Conservation (phyloP, 2,797 vertebrate species). For the Neomorphus geoffroyi region DNA sequence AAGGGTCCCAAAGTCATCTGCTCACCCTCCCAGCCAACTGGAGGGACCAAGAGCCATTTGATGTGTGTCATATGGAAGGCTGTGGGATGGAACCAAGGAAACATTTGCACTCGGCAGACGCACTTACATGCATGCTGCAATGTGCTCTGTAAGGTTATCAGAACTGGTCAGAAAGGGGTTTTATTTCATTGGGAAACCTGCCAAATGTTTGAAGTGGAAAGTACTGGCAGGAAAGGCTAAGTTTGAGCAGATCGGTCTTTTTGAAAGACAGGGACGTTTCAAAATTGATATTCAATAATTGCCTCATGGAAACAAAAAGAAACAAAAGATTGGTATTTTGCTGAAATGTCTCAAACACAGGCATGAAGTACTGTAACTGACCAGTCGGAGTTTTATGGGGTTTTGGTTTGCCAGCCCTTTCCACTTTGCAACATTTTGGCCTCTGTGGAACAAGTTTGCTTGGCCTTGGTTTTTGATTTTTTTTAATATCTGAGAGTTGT, state of each 20-base stretch:
- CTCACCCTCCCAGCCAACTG: rapidly evolving
- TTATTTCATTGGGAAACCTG: slow-evolving; percentile 9
- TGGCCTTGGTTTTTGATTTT: neutral
- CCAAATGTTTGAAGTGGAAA: slow-evolving; percentile 7
- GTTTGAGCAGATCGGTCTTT: neutral
- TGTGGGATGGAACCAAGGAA: neutral
- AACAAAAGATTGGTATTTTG: neutral
- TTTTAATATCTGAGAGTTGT: neutral
- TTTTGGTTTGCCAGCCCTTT: neutral
- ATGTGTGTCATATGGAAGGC: neutral
- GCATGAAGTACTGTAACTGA: neutral
- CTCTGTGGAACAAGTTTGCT: neutral
- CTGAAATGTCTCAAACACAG: neutral
- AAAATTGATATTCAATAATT: slow-evolving; percentile 27
- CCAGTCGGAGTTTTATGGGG: neutral
- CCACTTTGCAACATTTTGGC: neutral
- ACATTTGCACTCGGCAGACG: neutral
- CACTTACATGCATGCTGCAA: neutral
- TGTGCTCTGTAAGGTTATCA: neutral
- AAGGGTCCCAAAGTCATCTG: neutral
- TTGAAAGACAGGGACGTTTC: slow-evolving; percentile 56
- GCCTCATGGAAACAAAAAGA: slow-evolving; percentile 26
- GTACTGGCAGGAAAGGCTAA: neutral
- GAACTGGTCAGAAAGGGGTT: neutral
- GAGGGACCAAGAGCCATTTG: neutral